phyloP scores from a whole-genome alignment of 2,797 vertebrate species.

The Champsocephalus esox region DNA sequence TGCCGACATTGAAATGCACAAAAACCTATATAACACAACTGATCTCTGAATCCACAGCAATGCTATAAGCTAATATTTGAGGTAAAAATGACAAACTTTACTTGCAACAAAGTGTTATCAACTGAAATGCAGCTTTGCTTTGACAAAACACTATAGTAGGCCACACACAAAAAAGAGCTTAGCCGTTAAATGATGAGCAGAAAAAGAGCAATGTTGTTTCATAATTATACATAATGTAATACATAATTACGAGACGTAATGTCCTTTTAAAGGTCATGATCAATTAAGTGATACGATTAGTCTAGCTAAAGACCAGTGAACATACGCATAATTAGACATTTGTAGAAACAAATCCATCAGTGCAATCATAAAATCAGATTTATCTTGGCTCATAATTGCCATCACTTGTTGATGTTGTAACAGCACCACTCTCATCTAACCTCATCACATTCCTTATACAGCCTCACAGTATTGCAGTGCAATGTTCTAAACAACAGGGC shows the following conservation, averaged over 20 bases:
- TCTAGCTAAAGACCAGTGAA: background rate
- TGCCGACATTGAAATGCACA: too few relatives aligned
- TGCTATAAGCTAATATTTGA: background rate
- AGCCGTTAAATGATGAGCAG: background rate
- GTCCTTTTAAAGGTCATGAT: background rate
- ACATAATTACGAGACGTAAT: background rate
- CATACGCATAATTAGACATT: background rate
- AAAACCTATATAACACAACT: background rate
- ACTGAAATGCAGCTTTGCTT: background rate
- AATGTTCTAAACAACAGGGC: background rate
- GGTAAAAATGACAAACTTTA: background rate
- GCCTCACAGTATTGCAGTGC: background rate
- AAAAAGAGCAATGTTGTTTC: background rate
- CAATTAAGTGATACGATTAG: background rate
- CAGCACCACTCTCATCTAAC: background rate
- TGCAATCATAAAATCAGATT: conserved; percentile 4
- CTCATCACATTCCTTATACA: background rate
- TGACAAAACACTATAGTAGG: background rate
- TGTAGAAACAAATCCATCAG: conserved; percentile 32
- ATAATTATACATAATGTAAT: background rate
- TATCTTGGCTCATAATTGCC: background rate
- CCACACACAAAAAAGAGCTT: background rate
- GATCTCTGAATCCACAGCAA: background rate
- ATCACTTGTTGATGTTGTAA: conserved; percentile 15
- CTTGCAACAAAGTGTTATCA: background rate